Evolutionary conservation across 2,797 vertebrate species (phyloP), one percentile per base, ranked within the genome.

Genomic region (Channallabes apus): DNA sequence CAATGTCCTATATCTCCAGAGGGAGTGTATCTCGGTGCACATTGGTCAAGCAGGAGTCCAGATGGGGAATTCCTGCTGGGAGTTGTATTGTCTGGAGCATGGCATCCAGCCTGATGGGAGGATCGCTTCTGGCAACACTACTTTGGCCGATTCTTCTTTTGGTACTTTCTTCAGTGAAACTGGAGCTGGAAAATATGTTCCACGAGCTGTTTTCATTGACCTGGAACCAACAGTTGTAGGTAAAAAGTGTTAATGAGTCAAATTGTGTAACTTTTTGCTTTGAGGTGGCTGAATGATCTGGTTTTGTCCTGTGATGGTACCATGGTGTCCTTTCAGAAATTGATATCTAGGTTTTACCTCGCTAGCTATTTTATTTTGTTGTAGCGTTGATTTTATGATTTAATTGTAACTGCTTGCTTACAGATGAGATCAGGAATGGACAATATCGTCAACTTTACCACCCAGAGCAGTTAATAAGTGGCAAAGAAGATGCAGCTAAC

Each of bases 161-260:
- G 86, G 88, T 4, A 89, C 87, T 8, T 89, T 90, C 87, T 90
- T 90, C 62, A 88, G 85, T 89, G 89, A 89, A 27, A 90, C 87
- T 11, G 88, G 88, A 71, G 69, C 87, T 54, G 84, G 88, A 67
- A 90, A 90, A 41, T 84, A 88, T 1, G 88, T 90, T 86, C 88
- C 89, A 67, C 87, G 86, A 46, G 87, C 88, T 3, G 24, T 87
- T 8, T 89, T 89, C 11, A 76, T 88, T 29, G 89, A 89, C 29
- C 32, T 89, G 51, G 89, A 89, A 41, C 87, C 88, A 6, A 85
- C 89, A 4, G 88, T 89, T 67, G 78, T 90, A 75, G 89, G 89
- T 89, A 77, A 83, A 62, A 22, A 29, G 22, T 8, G 1, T 32
- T 51, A 24, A 24, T 12, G 20, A 71, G 22, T 32, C 29, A 0